Base-by-base conservation (phyloP, 2,113 vertebrate species). In the Halichoeres trimaculatus region DNA sequence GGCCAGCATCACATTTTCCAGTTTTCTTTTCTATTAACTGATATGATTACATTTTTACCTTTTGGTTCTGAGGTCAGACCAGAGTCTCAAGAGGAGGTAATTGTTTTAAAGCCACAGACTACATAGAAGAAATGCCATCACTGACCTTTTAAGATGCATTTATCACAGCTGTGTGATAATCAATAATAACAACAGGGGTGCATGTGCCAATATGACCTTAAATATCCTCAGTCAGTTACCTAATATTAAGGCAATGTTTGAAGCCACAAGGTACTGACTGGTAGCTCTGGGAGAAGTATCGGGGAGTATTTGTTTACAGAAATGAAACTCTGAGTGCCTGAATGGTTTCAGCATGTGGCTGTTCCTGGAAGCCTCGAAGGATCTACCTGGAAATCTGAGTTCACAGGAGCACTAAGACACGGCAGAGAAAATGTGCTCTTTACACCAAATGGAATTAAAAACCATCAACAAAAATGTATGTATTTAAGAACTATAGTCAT, bases 311-410 rank as follows among this genome's bases (percentile, higher is more conserved):
- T 73, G 48, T 80, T 80, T 71, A 57, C 56, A 68, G 74, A 63
- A 60, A 8, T 53, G 5, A 45, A 64, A 48, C 4, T 45, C 68
- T 72, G 23, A 9, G 10, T 72, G 34, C 35, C n/a, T 1, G 34
- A 59, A 38, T 61, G 58, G 20, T 62, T 84, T 71, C 24, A 45
- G 60, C 70, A 50, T 45, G 69, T 86, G 72, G 22, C 8, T 1
- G 1, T 86, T 86, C 59, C 63, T 70, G 41, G 70, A 63, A 83
- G 9, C 51, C 48, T 64, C 20, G 14, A 10, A 68, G 61, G 4
- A 10, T 69, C 1, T 53, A 53, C 47, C 45, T 36, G 38, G 61
- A 74, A 74, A 78, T 80, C 63, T 34, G 41, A 43, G 34, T 51
- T 64, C 20, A 35, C 30, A 48, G 41, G 40, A n/a, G 50, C 43